Conservation (phyloP, 53 echinoderm and acorn worm species). For the Hippasteria phrygiana region DNA sequence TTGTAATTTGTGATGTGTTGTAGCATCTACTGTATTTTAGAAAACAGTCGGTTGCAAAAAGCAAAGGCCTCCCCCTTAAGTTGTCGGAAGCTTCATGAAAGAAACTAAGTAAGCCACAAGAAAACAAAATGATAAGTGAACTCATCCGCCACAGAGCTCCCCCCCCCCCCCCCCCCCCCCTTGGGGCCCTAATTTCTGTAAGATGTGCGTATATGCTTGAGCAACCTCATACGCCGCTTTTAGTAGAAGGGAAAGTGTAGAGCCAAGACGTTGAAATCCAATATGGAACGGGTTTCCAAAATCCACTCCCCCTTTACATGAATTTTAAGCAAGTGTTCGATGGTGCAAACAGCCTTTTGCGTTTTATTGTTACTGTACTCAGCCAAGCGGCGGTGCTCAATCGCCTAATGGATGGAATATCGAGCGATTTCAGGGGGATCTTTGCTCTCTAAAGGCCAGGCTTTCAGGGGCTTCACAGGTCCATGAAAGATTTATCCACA, state of each 20-base stretch:
- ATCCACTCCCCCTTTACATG: background rate
- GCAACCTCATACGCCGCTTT: conserved; percentile 11
- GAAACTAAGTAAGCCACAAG: background rate
- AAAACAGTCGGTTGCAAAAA: background rate
- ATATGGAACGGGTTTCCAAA: background rate
- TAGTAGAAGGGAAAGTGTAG: conserved; percentile 17
- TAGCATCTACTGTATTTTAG: background rate
- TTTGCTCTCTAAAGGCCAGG: background rate
- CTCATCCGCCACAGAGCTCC: background rate
- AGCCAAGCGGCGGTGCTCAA: conserved; percentile 19
- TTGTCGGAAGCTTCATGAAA: background rate
- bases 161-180: no score
- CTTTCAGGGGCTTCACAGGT: background rate
- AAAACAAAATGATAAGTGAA: background rate
- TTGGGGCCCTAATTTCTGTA: no score
- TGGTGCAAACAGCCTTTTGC: background rate
- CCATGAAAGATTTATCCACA: conserved; percentile 11
- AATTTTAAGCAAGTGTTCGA: background rate
- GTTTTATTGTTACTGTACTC: conserved; percentile 11
- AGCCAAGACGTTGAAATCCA: conserved; percentile 31
- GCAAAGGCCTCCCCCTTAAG: background rate
- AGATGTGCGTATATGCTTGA: background rate
- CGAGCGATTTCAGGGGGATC: background rate
- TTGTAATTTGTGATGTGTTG: background rate
- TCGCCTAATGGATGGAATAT: conserved; percentile 55